Evolutionary conservation across 2,888 invertebrate genomes (phyloP).

Genomic region (Anaspis maculata): DNA sequence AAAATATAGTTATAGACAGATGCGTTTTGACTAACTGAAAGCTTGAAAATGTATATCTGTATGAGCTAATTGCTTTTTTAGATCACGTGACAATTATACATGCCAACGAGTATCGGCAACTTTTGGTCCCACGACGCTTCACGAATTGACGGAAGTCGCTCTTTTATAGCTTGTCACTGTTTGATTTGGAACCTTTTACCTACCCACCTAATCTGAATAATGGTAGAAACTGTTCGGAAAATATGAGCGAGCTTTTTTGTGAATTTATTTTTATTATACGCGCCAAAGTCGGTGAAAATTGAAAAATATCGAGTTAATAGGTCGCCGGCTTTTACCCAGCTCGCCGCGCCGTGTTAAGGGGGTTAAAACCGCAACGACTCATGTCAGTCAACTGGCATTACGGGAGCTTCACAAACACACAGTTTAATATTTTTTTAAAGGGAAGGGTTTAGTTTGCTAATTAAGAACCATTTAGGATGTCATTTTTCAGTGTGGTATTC

Average conservation of each 20-base stretch:
- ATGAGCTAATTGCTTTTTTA: slow-evolving; percentile 14
- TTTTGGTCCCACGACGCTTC: slow-evolving; percentile 3
- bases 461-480: slow-evolving; percentile 44
- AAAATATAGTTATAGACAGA: too few species aligned
- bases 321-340: slow-evolving; percentile 28
- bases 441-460: slow-evolving; percentile 43
- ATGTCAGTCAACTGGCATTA: slow-evolving; percentile 43
- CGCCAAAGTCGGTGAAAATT: slow-evolving; percentile 18
- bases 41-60: too few species aligned
- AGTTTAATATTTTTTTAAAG: slow-evolving; percentile 44
- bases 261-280: neutral
- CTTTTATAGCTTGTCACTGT: too few species aligned
- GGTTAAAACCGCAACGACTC: slow-evolving; percentile 28
- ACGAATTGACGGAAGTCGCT: slow-evolving; percentile 8
- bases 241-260: too few species aligned
- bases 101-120: slow-evolving; percentile 10
- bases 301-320: slow-evolving; percentile 32
- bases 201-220: too few species aligned
- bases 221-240: too few species aligned
- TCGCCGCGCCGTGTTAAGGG: slow-evolving; percentile 18
- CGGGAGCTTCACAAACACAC: slow-evolving; percentile 43
- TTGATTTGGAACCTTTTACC: too few species aligned
- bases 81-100: slow-evolving; percentile 12
- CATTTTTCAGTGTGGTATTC: slow-evolving; percentile 37
- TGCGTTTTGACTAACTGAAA: too few species aligned